Percentiles rank a stretch among this genome's conserved stretches.
phyloP scores from a whole-genome alignment of 2,797 vertebrate genomes.

The Aplochiton taeniatus region DNA sequence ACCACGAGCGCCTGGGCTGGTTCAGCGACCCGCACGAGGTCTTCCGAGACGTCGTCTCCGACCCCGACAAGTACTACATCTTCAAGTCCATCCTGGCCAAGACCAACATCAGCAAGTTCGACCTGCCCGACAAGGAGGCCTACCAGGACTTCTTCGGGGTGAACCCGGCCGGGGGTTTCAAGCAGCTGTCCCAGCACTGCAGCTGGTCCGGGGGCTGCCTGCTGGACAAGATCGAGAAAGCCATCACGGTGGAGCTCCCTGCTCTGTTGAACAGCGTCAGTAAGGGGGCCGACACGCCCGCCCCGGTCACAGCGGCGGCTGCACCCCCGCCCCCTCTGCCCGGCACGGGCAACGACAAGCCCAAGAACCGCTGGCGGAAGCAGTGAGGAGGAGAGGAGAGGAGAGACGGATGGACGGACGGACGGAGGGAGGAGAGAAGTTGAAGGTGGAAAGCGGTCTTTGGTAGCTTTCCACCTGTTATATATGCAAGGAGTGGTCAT shows the following conservation, averaged over 20 bases:
- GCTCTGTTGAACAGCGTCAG: slow-evolving; percentile 80
- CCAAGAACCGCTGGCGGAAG: slow-evolving; percentile 76
- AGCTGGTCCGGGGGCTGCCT: slow-evolving; percentile 90
- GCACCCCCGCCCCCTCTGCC: slow-evolving; percentile 51
- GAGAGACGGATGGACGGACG: slow-evolving; percentile 27
- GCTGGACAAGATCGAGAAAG: slow-evolving; percentile 86
- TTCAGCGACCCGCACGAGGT: slow-evolving; percentile 87
- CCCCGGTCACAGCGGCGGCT: slow-evolving; percentile 31
- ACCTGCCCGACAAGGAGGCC: slow-evolving; percentile 88
- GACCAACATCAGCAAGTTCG: slow-evolving; percentile 99
- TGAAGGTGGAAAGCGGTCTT: not conserved
- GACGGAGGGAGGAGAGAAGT: slow-evolving; percentile 18
- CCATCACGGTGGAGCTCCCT: slow-evolving; percentile 85
- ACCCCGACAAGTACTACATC: slow-evolving; percentile 97
- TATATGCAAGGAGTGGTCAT: slow-evolving; percentile 27
- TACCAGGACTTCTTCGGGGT: slow-evolving; percentile 90
- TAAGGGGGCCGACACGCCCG: slow-evolving; percentile 40
- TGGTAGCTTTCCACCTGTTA: slow-evolving; percentile 25
- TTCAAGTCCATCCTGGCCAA: slow-evolving; percentile 98
- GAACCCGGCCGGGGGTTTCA: slow-evolving; percentile 83
- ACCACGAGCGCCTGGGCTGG: slow-evolving; percentile 88
- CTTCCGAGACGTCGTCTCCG: slow-evolving; percentile 87
- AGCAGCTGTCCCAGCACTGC: slow-evolving; percentile 87
- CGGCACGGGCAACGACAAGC: slow-evolving; percentile 67
- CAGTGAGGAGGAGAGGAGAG: slow-evolving; percentile 58